A percentile compares a stretch with the other conserved stretches of the same genome.
phyloP scores from a whole-genome alignment of 2,797 vertebrate species.

The Botia almorhae region DNA sequence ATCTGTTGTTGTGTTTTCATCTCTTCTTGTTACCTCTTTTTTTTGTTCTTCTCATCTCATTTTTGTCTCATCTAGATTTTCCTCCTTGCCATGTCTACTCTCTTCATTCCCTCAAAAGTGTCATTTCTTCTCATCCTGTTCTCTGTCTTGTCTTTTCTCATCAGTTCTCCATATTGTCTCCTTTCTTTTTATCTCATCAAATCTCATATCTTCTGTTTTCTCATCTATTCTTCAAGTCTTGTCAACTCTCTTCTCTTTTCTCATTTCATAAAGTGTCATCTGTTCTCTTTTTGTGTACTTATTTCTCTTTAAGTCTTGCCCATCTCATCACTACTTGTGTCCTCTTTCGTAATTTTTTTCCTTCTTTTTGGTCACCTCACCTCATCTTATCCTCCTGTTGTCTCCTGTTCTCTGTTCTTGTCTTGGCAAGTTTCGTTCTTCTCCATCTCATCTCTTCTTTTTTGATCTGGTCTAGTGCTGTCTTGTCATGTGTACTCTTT shows the following conservation, averaged over 20 bases:
- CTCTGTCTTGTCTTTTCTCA: background rate
- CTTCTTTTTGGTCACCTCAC: background rate
- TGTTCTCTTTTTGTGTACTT: too few species aligned
- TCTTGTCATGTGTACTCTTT: too few species aligned
- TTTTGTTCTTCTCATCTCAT: constrained; percentile 65
- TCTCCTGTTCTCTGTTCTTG: background rate
- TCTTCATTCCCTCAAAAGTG: background rate
- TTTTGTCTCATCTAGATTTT: background rate
- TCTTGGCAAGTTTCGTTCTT: background rate
- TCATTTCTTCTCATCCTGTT: background rate
- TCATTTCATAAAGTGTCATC: background rate
- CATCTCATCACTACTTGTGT: too few species aligned
- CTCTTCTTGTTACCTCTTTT: constrained; percentile 59
- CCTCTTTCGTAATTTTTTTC: too few species aligned
- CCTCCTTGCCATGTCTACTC: background rate
- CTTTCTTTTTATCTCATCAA: background rate
- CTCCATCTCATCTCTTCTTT: background rate
- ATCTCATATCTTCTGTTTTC: background rate
- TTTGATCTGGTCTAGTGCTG: background rate
- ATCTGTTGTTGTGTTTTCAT: constrained; percentile 38
- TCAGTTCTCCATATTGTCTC: background rate
- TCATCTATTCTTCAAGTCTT: too few species aligned
- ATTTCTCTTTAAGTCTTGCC: too few species aligned
- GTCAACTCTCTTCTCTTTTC: background rate
- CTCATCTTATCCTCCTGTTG: background rate